Base-by-base conservation (phyloP, 1,140 invertebrate species). In the Coptotermes formosanus region DNA sequence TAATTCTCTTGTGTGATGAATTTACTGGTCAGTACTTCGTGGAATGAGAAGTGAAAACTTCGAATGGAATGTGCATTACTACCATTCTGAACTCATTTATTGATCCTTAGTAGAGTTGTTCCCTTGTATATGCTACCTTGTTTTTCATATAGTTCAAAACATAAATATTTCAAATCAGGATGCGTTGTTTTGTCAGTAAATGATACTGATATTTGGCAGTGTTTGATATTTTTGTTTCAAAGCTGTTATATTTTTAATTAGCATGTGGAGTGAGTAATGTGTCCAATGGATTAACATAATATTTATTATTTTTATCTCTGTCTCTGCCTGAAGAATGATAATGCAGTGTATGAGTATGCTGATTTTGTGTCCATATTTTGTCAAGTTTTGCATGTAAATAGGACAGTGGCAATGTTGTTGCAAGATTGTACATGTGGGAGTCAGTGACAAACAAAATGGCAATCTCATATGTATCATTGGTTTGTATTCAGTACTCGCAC, bases 321-420 rank as follows among this genome's bases (percentile, higher is more conserved):
- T 59, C 55, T 30, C n/a, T 75, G 4, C 14, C 14, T 75, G n/a
- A n/a, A 75, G 25, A 30, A 30, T 75, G 25, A 75, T 75, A 6
- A 30, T 3, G n/a, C 25, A 30, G n/a, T 75, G 25, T 75, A 75
- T n/a, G 64, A 6, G 38, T 38, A 38, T 48, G 45, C 14, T 75
- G 64, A 75, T 75, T 75, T 75, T 30, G n/a, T 75, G 64, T 75
- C n/a, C 14, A 75, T 75, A 75, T 75, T 75, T 75, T 75, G 25
- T 75, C 3, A 30, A 75, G 25, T 75, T 75, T 12, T 75, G 64
- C 64, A 75, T 75, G 64, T n/a, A 3, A 14, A 14, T 75, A 75
- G 9, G 8, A 25, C 59, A 64, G 7, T 21, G 4, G 59, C 8
- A 16, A 64, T 64, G 59, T 64, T 75, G 64, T 75, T 75, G 7